Percentiles rank a stretch among this genome's conserved stretches.
phyloP scores from a whole-genome alignment of 2,797 vertebrate species.

The Fringilla coelebs region DNA sequence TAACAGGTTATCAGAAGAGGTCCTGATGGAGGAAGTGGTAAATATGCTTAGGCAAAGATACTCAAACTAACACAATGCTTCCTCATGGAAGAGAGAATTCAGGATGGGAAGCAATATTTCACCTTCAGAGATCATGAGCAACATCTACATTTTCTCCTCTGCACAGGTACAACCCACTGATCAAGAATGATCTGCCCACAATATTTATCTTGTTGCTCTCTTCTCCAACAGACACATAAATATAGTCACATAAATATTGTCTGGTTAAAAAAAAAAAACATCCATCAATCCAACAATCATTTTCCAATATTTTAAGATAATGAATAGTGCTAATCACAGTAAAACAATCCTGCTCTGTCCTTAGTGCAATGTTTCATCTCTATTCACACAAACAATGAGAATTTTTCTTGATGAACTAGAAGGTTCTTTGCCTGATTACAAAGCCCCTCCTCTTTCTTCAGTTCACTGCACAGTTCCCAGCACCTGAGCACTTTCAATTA shows the following conservation, averaged over 20 bases:
- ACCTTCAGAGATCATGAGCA: not conserved
- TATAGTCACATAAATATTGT: not conserved
- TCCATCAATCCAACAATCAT: not conserved
- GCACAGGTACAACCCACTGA: not conserved
- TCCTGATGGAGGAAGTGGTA: not conserved
- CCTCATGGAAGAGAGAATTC: not conserved
- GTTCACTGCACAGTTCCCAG: not conserved
- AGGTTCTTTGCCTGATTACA: not conserved
- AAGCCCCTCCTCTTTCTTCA: not conserved
- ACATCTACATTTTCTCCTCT: not conserved
- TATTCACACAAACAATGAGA: not conserved
- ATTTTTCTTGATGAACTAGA: not conserved
- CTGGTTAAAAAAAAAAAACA: not conserved
- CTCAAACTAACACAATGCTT: not conserved
- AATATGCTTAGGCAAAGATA: not conserved
- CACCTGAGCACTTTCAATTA: not conserved
- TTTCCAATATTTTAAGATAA: not conserved
- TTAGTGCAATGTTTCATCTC: rapidly evolving
- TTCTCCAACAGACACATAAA: not conserved
- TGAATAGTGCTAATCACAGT: not conserved
- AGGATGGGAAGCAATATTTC: not conserved
- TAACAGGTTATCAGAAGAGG: not conserved
- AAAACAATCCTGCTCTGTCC: not conserved
- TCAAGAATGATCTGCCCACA: rapidly evolving
- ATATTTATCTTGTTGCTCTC: not conserved